phyloP scores from a whole-genome alignment of 2,888 invertebrate genomes.

The Thera britannica region DNA sequence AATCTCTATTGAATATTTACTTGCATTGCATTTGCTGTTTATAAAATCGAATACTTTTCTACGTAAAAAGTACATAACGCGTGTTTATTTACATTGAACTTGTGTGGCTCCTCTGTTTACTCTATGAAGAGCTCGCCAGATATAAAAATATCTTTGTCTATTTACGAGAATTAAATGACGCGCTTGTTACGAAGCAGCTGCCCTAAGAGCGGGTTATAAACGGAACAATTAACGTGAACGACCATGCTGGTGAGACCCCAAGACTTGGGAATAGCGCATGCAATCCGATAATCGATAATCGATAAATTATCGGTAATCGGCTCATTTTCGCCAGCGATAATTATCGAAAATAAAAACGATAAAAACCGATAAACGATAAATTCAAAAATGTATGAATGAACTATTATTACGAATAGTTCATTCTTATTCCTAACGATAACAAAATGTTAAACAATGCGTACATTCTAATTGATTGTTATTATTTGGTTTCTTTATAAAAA shows the following conservation, averaged over 20 bases:
- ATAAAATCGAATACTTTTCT: slow-evolving; percentile 29
- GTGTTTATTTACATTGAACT: slow-evolving; percentile 77
- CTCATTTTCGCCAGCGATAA: too few species aligned
- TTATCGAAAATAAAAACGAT: too few species aligned
- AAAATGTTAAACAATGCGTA: too few species aligned
- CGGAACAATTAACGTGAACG: slow-evolving; percentile 76
- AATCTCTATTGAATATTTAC: slow-evolving; percentile 23
- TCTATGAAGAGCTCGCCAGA: slow-evolving; percentile 71
- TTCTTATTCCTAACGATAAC: too few species aligned
- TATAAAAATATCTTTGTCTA: slow-evolving; percentile 84
- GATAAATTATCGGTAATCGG: too few species aligned
- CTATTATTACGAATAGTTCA: too few species aligned
- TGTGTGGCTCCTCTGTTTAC: slow-evolving; percentile 74
- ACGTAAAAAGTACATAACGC: slow-evolving; percentile 46
- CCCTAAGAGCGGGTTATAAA: slow-evolving; percentile 79
- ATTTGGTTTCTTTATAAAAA: too few species aligned
- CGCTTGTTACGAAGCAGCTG: slow-evolving; percentile 80
- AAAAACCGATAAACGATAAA: too few species aligned
- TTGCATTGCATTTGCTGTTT: slow-evolving; percentile 35
- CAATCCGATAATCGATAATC: too few species aligned
- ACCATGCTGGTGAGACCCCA: slow-evolving; percentile 57
- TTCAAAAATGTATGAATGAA: too few species aligned
- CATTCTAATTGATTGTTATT: too few species aligned
- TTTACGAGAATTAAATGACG: slow-evolving; percentile 81
- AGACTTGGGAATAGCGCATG: slow-evolving; percentile 34